phyloP scores from a whole-genome alignment of 2,797 vertebrate genomes.

The Peromyscus aztecus region DNA sequence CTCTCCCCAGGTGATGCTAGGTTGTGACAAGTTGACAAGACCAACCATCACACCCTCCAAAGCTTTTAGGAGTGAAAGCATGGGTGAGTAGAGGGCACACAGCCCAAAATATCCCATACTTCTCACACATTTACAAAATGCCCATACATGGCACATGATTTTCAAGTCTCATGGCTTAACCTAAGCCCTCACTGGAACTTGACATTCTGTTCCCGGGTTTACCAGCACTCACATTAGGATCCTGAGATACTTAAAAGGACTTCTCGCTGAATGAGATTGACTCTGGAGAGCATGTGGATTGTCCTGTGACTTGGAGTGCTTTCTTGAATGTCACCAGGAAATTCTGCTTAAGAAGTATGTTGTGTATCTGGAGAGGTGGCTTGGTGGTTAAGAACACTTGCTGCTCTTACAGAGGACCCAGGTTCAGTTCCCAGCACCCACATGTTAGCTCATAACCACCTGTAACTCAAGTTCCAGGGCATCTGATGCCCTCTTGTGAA shows the following conservation, averaged over 20 bases:
- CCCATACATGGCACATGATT: neutral
- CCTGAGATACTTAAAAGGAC: neutral
- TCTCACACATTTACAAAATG: neutral
- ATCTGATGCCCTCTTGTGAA: neutral
- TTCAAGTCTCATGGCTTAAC: neutral
- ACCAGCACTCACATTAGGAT: neutral
- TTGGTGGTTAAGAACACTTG: neutral
- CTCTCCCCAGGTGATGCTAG: neutral
- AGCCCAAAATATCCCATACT: neutral
- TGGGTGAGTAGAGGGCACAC: neutral
- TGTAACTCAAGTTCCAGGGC: neutral
- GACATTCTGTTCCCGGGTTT: neutral
- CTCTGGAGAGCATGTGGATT: neutral
- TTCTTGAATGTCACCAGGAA: neutral
- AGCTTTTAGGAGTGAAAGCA: neutral
- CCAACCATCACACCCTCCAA: neutral
- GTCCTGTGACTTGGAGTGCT: neutral
- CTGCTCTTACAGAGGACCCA: neutral
- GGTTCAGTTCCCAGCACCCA: neutral
- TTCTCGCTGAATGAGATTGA: neutral
- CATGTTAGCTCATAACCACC: neutral
- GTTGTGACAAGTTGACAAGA: neutral
- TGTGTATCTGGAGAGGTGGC: neutral
- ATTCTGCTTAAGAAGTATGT: neutral
- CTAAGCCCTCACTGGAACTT: neutral